Base-by-base conservation (phyloP, 2,888 invertebrate genomes). In the Brenthis ino region DNA sequence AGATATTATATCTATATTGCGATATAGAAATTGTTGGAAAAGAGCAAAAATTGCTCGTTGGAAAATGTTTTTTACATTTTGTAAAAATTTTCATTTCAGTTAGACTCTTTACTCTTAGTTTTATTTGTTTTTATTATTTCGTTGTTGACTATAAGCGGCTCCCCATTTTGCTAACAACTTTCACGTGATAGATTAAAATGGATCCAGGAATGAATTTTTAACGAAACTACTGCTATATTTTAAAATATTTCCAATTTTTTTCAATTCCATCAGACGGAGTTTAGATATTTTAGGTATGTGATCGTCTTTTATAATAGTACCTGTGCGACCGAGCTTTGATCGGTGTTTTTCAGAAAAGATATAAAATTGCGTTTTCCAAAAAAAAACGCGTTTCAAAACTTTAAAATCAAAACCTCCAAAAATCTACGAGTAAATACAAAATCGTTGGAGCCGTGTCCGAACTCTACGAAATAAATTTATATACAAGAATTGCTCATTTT, bases 141-240 rank as follows among this genome's bases (percentile, higher is more conserved):
- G 64, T 66, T 56, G 57, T 37, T 69, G 61, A 71, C 61, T 65
- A 65, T 70, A 51, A 72, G 67, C 70, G 55, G 43, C 57, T 43
- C 57, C 48, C 57, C 67, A 70, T 70, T 57, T 58, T 37, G 51
- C 67, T 70, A 72, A 72, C 67, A 72, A 65, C 70, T 72, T 72
- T 70, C 57, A 67, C 70, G 67, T 72, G 70, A 72, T 72, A 68
- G 72, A 72, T 70, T 72, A 70, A 70, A 72, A 72, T 72, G 70
- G 72, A 47, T 63, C 58, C n/a, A 13, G 70, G 33, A 65, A 28
- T 68, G 70, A 70, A 72, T 72, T 64, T 72, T 70, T 69, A 70
- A 57, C 58, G 50, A 61, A 65, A 70, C 65, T 65, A 65, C 54
- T 54, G 63, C 20, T 67, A 64, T 51, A 67, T 51, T 65, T 65